Conservation (phyloP, 2,113 vertebrate species). For the Trematocara unimaculatum region DNA sequence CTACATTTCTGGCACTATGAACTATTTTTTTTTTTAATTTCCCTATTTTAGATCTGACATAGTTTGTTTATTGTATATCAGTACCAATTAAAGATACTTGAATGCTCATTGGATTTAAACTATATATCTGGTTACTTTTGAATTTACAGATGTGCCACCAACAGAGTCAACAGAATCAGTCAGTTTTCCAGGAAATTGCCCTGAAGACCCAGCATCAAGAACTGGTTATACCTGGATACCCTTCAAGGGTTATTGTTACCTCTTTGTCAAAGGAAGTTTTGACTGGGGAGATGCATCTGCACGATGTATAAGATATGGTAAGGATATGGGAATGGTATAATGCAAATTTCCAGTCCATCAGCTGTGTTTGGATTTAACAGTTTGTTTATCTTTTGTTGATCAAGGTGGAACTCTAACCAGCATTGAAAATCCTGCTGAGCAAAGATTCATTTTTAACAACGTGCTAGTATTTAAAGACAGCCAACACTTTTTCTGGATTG, state of each 20-base stretch:
- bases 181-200: constrained; percentile 76
- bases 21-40: background rate
- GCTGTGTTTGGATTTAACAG: constrained; percentile 37
- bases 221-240: constrained; percentile 70
- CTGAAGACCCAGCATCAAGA: constrained; percentile 23
- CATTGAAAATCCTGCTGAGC: constrained; percentile 74
- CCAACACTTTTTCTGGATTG: constrained; percentile 17
- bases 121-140: background rate
- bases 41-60: background rate
- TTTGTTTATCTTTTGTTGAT: background rate
- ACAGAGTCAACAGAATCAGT: constrained; percentile 47
- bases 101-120: background rate
- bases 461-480: constrained; percentile 62
- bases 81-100: background rate
- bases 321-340: background rate
- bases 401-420: constrained; percentile 70
- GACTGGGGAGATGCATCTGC: constrained; percentile 78
- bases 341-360: background rate
- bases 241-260: constrained; percentile 81
- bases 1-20: background rate
- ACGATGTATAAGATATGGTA: constrained; percentile 75
- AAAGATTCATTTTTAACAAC: constrained; percentile 69
- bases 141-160: constrained; percentile 75
- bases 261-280: constrained; percentile 54
- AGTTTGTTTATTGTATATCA: background rate